Base-by-base conservation (phyloP, 35 echinoderm and acorn worm species). In the Apostichopus californicus region DNA sequence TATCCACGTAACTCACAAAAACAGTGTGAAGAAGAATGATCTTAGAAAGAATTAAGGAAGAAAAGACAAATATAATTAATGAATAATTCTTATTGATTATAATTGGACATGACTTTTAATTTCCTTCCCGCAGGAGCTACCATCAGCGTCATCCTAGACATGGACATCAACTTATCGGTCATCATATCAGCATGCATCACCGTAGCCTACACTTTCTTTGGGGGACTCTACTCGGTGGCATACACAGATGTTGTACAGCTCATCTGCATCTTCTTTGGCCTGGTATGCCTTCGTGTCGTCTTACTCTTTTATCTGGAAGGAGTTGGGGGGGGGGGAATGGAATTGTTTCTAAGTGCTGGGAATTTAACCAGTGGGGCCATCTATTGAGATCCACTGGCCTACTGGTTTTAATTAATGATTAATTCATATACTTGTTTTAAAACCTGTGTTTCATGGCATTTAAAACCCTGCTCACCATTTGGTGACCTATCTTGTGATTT, bases 171-270 rank as follows among this genome's bases (percentile, higher is more conserved):
- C 9, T 28, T 97, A 17, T 93, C 96, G 1, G 93, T 97, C 8
- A 97, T 93, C 85, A 94, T 97, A 8, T 97, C 96, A 20, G 96
- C 96, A 54, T 97, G 96, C 54, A 97, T 97, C 52, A 93, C 96
- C 2, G 92, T 94, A 12, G 94, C 91, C 80, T 97, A 97, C 73
- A 97, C 96, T 9, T 94, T 97, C 73, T 97, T 97, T 80, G 96
- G 96, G 23, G 95, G 95, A 20, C 85, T 96, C 8, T 96, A 96
- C 52, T 96, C 95, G 24, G 95, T 96, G 20, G 96, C 93, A 56
- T 97, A 97, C 88, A 97, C 96, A 9, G 96, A 97, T 87, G 96
- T 97, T 13, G 92, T 97, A 54, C 96, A 97, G 55, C 96, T 97
- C 8, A 94, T 97, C 55, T 97, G 96, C 73, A 97, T 97, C 92